Evolutionary conservation across 92 coral and sea anemone genomes (phyloP).

Genomic region (Zoanthus sociatus): DNA sequence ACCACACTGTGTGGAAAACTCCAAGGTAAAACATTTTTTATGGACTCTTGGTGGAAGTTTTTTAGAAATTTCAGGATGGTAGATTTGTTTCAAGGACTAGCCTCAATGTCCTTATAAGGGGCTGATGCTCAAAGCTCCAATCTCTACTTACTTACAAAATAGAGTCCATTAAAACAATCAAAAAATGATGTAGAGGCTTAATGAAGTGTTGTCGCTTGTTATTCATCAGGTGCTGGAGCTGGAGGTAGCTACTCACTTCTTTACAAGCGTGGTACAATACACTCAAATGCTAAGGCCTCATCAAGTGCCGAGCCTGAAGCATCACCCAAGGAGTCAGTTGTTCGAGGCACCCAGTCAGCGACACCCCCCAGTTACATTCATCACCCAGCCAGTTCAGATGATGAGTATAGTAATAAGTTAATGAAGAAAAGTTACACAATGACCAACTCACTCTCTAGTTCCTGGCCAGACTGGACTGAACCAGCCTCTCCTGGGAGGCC

Average conservation of each 20-base stretch:
- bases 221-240: slow-evolving; percentile 51
- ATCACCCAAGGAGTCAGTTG: slow-evolving; percentile 68
- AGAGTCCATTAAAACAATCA: too few relatives aligned
- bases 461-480: slow-evolving; percentile 95
- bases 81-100: too few relatives aligned
- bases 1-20: too few relatives aligned
- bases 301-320: slow-evolving; percentile 86
- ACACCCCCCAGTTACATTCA: slow-evolving; percentile 77
- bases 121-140: too few relatives aligned
- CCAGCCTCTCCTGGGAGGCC: slow-evolving; percentile 73
- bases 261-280: slow-evolving; percentile 84
- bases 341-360: slow-evolving; percentile 79
- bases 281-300: slow-evolving; percentile 78
- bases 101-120: too few relatives aligned
- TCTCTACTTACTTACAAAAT: too few relatives aligned
- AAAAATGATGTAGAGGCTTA: too few relatives aligned
- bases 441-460: slow-evolving; percentile 75
- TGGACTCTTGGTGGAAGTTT: too few relatives aligned
- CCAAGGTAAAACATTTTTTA: too few relatives aligned
- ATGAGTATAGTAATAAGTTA: slow-evolving; percentile 53
- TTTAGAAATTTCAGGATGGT: too few relatives aligned
- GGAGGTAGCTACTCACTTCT: slow-evolving; percentile 86
- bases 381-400: slow-evolving; percentile 71
- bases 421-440: slow-evolving; percentile 67
- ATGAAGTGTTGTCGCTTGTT: neutral